These are phyloP conservation scores for Chaenocephalus aceratus DNA, from an alignment of 2,113 vertebrate genomes.

Conservation along the genomic window DNA sequence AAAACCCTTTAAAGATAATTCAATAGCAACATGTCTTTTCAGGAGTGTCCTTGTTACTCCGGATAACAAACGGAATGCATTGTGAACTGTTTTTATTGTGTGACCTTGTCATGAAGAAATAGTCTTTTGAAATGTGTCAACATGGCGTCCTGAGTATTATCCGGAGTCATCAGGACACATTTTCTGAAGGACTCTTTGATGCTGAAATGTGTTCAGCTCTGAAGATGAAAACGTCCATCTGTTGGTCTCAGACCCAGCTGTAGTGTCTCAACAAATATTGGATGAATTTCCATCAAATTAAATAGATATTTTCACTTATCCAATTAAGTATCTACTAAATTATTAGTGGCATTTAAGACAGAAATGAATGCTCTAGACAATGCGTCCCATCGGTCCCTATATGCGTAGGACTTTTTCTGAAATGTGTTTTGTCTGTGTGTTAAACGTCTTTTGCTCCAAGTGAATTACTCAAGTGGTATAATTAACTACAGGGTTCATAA, in stretches of 20 bases:
- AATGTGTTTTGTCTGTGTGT: slow-evolving; percentile 19
- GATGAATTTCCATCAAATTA: not conserved
- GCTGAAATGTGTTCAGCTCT: not conserved
- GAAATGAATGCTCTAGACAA: not conserved
- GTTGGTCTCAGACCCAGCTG: not conserved
- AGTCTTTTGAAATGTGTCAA: not conserved
- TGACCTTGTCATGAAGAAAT: not conserved
- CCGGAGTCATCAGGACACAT: not conserved
- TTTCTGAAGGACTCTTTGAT: not conserved
- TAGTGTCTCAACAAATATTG: not conserved
- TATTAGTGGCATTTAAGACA: too few species aligned
- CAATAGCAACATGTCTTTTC: slow-evolving; percentile 9
- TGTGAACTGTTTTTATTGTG: not conserved
- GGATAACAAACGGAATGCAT: not conserved
- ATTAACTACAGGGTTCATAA: slow-evolving; percentile 43
- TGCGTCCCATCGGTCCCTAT: not conserved
- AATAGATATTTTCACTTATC: too few species aligned
- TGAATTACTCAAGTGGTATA: slow-evolving; percentile 32
- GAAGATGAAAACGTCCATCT: not conserved
- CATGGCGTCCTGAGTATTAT: slow-evolving; percentile 1
- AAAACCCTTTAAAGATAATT: not conserved
- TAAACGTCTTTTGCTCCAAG: slow-evolving; percentile 12
- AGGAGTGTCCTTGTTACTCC: slow-evolving; percentile 9
- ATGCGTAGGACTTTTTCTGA: too few species aligned
- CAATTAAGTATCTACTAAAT: too few species aligned